Evolutionary conservation across 2,797 vertebrate genomes (phyloP).

Genomic region (Philypnodon macrostomus): DNA sequence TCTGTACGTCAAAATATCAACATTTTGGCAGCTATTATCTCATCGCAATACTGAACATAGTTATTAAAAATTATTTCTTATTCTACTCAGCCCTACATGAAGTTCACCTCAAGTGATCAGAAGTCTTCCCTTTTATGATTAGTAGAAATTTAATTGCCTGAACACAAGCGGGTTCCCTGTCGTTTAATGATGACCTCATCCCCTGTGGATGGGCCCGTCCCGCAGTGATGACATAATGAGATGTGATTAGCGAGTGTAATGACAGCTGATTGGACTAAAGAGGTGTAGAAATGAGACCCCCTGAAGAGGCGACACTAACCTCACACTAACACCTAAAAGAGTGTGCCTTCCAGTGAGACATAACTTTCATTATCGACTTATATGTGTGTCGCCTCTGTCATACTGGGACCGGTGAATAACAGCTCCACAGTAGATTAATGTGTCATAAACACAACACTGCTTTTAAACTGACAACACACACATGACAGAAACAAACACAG

Average conservation of each 20-base stretch:
- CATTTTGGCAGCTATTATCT: too few species aligned
- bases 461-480: conserved; percentile 37
- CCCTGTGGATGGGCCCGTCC: conserved; percentile 21
- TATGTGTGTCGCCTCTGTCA: conserved; percentile 27
- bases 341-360: conserved; percentile 16
- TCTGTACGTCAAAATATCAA: too few species aligned
- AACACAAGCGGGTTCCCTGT: conserved; percentile 33
- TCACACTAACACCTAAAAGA: conserved; percentile 29
- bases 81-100: too few species aligned
- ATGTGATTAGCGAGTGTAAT: conserved; percentile 52
- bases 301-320: conserved; percentile 42
- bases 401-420: conserved; percentile 39
- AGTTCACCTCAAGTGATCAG: conserved; percentile 7
- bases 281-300: conserved; percentile 33
- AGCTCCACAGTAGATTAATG: conserved; percentile 60
- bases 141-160: conserved; percentile 42
- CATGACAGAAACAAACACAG: conserved; percentile 45
- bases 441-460: conserved; percentile 39
- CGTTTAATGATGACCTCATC: conserved; percentile 51
- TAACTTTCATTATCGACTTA: conserved; percentile 9
- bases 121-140: conserved; percentile 31
- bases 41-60: too few species aligned
- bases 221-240: conserved; percentile 48
- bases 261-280: conserved; percentile 54
- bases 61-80: too few species aligned